phyloP scores from a whole-genome alignment of 2,888 invertebrate species.

The Drosophila trichaetosa region DNA sequence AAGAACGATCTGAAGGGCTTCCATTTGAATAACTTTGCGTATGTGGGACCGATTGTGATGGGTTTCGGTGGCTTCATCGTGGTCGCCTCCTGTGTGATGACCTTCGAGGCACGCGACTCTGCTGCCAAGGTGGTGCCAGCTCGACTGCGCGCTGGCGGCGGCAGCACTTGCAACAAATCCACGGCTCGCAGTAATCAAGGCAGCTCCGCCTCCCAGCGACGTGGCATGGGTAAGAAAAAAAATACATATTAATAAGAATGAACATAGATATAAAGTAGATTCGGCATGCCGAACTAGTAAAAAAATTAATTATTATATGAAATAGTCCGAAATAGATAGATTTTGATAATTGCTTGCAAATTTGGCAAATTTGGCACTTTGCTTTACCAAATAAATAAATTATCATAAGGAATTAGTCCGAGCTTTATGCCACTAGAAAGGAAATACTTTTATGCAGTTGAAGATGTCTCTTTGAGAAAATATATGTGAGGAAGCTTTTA shows the following conservation, averaged over 20 bases:
- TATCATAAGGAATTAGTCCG: rapidly evolving
- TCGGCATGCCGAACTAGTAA: not conserved
- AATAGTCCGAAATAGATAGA: not conserved
- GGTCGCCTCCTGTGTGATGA: conserved; percentile 98
- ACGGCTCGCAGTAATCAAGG: conserved; percentile 82
- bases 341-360: not conserved
- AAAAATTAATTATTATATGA: not conserved
- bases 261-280: not conserved
- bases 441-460: not conserved
- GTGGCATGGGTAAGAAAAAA: conserved; percentile 80
- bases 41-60: conserved; percentile 99
- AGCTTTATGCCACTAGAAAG: not conserved
- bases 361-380: not conserved
- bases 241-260: not conserved
- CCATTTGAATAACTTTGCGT: conserved; percentile 95
- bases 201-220: conserved; percentile 82
- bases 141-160: conserved; percentile 86
- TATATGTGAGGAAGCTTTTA: not conserved
- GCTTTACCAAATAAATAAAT: not conserved
- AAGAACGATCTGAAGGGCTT: conserved; percentile 93
- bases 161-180: conserved; percentile 70
- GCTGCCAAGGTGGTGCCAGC: conserved; percentile 96
- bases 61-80: conserved; percentile 98
- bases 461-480: not conserved
- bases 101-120: conserved; percentile 98